A percentile compares a stretch with the other conserved stretches of the same genome.
phyloP scores from a whole-genome alignment of 2,797 vertebrate genomes.

The Enteromius thamalakanensis region DNA sequence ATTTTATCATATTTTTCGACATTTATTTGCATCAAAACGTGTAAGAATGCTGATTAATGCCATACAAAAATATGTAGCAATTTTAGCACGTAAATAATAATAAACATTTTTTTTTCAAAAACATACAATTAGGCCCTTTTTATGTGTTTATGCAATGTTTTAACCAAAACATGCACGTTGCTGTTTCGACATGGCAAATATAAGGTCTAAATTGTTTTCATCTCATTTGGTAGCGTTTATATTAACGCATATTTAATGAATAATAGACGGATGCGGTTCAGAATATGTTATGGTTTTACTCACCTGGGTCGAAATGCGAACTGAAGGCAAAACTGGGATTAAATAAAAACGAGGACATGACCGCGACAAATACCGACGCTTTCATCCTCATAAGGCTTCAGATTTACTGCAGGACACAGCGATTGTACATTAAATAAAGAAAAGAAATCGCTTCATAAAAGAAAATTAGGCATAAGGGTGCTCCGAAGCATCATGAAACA shows the following conservation, averaged over 20 bases:
- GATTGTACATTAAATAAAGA: constrained; percentile 52
- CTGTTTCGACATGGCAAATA: not conserved
- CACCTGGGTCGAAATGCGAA: constrained; percentile 95
- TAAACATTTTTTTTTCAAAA: not conserved
- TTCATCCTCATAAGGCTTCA: constrained; percentile 74
- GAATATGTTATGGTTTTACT: constrained; percentile 64
- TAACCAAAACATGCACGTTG: not conserved
- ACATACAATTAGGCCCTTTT: not conserved
- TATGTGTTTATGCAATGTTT: too few species aligned
- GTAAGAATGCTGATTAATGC: not conserved
- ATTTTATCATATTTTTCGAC: not conserved
- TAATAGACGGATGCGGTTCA: not conserved
- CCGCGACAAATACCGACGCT: constrained; percentile 77
- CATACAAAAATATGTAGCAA: not conserved
- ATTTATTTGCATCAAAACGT: not conserved
- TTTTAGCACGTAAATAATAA: not conserved
- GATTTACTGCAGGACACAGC: constrained; percentile 44
- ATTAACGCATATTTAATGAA: not conserved
- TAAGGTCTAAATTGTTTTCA: not conserved
- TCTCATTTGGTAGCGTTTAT: not conserved
- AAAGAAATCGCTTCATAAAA: constrained; percentile 59
- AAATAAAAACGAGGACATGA: constrained; percentile 92
- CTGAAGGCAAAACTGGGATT: constrained; percentile 95
- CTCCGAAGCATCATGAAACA: constrained; percentile 70
- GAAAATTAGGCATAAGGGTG: constrained; percentile 60